phyloP scores from a whole-genome alignment of 2,797 vertebrate species.

The Chelon auratus region DNA sequence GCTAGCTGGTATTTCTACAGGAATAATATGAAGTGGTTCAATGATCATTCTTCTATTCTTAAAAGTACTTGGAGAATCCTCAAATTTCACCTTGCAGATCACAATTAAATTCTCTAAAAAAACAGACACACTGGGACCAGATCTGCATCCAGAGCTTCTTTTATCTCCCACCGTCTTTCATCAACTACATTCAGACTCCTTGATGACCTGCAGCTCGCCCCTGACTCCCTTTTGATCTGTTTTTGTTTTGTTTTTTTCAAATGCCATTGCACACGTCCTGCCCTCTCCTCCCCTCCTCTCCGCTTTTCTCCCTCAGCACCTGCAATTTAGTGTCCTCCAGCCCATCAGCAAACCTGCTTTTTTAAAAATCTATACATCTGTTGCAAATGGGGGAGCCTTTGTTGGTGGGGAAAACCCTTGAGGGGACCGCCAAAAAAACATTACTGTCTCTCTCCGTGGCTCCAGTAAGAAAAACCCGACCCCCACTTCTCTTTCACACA shows the following conservation, averaged over 20 bases:
- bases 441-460: constrained; percentile 41
- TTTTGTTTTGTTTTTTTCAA: constrained; percentile 24
- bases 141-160: constrained; percentile 49
- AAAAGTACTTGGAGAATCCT: constrained; percentile 33
- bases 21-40: constrained; percentile 12
- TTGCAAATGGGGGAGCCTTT: constrained; percentile 74
- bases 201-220: constrained; percentile 57
- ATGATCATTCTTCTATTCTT: constrained; percentile 21
- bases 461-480: constrained; percentile 43
- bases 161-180: constrained; percentile 64
- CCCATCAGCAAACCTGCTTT: constrained; percentile 68
- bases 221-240: constrained; percentile 46
- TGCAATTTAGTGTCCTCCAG: constrained; percentile 52
- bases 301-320: constrained; percentile 52
- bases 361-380: constrained; percentile 68
- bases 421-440: constrained; percentile 72
- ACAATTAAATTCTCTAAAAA: constrained; percentile 62
- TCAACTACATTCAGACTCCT: constrained; percentile 50
- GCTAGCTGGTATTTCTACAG: not conserved
- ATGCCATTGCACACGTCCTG: constrained; percentile 28
- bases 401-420: constrained; percentile 58
- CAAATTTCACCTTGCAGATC: constrained; percentile 34
- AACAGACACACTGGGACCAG: constrained; percentile 35
- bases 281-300: constrained; percentile 12
- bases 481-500: constrained; percentile 40